phyloP scores from a whole-genome alignment of 2,113 vertebrate species.

The Pholis gunnellus region DNA sequence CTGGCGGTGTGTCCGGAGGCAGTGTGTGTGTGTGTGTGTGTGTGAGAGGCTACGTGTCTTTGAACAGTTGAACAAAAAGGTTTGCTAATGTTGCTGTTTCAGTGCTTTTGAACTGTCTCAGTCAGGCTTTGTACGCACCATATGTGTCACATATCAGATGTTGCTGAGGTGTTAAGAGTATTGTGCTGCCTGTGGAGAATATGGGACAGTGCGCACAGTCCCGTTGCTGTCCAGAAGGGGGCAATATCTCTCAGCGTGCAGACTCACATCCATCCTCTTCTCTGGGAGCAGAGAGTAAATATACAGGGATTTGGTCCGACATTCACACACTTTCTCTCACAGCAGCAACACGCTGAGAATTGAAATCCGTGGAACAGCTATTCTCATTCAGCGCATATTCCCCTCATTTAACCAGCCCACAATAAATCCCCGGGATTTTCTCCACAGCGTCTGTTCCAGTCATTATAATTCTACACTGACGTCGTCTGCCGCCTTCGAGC shows the following conservation, averaged over 20 bases:
- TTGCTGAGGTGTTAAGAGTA: not conserved
- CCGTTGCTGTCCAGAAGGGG: slow-evolving; percentile 63
- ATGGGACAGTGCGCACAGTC: not conserved
- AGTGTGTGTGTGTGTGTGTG: not conserved
- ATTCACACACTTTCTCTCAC: slow-evolving; percentile 12
- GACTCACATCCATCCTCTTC: slow-evolving; percentile 19
- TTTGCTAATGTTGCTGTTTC: not conserved
- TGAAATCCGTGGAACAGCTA: slow-evolving; percentile 33
- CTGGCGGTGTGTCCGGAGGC: not conserved
- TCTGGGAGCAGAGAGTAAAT: slow-evolving; percentile 50
- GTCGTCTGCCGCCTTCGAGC: slow-evolving; percentile 33
- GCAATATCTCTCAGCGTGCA: slow-evolving; percentile 47
- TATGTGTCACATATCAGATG: not conserved
- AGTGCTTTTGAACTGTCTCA: not conserved
- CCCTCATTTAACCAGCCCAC: slow-evolving; percentile 57
- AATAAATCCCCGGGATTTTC: slow-evolving; percentile 74
- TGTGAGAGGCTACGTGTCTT: not conserved
- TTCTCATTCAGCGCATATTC: slow-evolving; percentile 62
- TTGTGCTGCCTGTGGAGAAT: not conserved
- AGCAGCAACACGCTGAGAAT: slow-evolving; percentile 18
- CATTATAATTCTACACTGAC: slow-evolving; percentile 73
- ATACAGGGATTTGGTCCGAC: slow-evolving; percentile 36
- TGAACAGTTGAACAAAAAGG: not conserved
- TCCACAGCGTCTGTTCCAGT: slow-evolving; percentile 59
- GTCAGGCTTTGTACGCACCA: not conserved